Percentiles rank a stretch among this genome's conserved stretches.
Evolutionary conservation across 2,888 invertebrate species (phyloP).

Genomic region (Aleiodes alternator): DNA sequence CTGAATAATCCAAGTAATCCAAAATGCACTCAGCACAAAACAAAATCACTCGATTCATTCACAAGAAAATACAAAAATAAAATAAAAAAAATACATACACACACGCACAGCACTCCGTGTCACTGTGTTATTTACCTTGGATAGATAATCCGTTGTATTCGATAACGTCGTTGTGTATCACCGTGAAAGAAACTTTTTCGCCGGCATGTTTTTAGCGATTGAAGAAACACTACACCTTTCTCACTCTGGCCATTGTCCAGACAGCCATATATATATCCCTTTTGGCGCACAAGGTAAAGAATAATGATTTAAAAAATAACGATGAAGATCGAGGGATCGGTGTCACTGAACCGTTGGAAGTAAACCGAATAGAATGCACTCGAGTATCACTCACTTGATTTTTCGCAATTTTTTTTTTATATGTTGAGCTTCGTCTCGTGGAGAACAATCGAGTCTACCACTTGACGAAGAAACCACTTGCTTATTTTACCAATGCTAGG

Average conservation of each 20-base stretch:
- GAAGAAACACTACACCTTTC: conserved; percentile 39
- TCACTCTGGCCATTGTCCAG: conserved; percentile 35
- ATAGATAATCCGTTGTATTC: conserved; percentile 40
- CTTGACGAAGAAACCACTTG: conserved; percentile 33
- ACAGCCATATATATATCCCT: conserved; percentile 13
- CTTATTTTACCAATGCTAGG: conserved; percentile 15
- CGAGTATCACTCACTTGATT: conserved; percentile 42
- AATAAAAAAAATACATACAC: neutral
- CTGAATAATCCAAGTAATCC: conserved; percentile 26
- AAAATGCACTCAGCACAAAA: conserved; percentile 21
- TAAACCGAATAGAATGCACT: conserved; percentile 45
- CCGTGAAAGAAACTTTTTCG: conserved; percentile 31
- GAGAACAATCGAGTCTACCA: conserved; percentile 35
- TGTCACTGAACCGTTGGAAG: conserved; percentile 47
- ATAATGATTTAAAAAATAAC: conserved; percentile 6
- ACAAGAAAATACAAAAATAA: conserved; percentile 6
- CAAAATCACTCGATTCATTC: conserved; percentile 13
- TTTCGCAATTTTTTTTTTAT: conserved; percentile 11
- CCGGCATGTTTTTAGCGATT: conserved; percentile 10
- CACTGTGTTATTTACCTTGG: conserved; percentile 27
- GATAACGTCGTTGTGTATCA: conserved; percentile 32
- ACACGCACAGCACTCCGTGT: neutral
- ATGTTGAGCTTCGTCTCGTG: neutral
- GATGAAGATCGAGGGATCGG: conserved; percentile 34
- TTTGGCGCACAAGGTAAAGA: conserved; percentile 10